Evolutionary conservation across 1,140 invertebrate species (phyloP).

Genomic region (Procambarus virginalis): DNA sequence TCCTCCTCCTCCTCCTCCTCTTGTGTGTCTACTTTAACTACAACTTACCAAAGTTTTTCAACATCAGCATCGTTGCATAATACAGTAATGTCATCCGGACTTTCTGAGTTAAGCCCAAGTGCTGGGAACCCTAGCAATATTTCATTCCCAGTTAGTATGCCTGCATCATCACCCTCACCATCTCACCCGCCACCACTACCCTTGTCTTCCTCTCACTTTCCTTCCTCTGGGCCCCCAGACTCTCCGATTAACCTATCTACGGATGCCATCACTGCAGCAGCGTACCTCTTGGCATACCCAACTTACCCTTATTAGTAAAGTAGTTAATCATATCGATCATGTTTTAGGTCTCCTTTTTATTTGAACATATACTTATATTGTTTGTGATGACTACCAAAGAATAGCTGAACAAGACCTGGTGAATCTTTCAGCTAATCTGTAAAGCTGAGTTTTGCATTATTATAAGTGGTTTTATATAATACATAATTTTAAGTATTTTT

Average conservation of each 20-base stretch:
- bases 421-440: background rate
- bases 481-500: too few relatives aligned
- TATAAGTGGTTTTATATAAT: background rate
- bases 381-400: background rate
- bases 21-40: background rate
- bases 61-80: background rate
- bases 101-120: background rate
- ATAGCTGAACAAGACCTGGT: background rate
- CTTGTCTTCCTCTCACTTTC: conserved; percentile 21
- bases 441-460: background rate
- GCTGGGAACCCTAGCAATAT: background rate
- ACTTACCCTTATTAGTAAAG: conserved; percentile 44
- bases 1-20: background rate
- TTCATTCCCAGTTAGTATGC: conserved; percentile 6
- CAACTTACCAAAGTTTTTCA: conserved; percentile 23
- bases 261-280: conserved; percentile 55
- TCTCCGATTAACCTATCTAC: conserved; percentile 59
- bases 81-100: background rate
- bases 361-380: background rate
- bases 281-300: conserved; percentile 58
- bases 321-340: background rate
- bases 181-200: conserved; percentile 14
- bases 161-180: conserved; percentile 5
- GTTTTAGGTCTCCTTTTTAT: background rate
- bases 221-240: conserved; percentile 37